A percentile compares a stretch with the other conserved stretches of the same genome.
Evolutionary conservation across 2,113 vertebrate species (phyloP).

Genomic region (Lagopus leucura): DNA sequence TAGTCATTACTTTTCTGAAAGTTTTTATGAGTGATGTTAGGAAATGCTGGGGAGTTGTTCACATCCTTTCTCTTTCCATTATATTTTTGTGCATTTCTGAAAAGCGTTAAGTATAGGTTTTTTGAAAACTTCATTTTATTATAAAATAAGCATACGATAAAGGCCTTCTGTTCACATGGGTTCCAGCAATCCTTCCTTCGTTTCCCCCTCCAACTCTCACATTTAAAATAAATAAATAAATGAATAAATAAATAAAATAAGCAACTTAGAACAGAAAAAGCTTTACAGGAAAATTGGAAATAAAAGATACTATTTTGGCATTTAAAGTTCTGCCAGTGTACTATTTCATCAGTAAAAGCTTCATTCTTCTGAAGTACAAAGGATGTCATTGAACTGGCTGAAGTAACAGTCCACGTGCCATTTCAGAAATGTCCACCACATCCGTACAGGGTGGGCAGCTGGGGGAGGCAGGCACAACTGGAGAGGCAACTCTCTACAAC

Average conservation of each 20-base stretch:
- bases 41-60: background rate
- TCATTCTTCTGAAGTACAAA: background rate
- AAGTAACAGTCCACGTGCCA: background rate
- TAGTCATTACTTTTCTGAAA: slow-evolving; percentile 1
- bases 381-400: background rate
- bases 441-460: background rate
- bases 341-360: background rate
- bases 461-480: background rate
- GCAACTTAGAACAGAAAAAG: background rate
- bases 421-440: background rate
- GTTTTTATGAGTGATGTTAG: slow-evolving; percentile 1
- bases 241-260: background rate
- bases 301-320: background rate
- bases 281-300: background rate
- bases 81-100: background rate
- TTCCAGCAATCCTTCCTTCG: background rate
- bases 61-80: background rate
- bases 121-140: background rate
- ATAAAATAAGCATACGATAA: background rate
- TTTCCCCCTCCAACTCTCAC: background rate
- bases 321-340: background rate
- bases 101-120: background rate
- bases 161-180: background rate
- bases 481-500: background rate
- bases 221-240: background rate